Evolutionary conservation across 2,888 invertebrate species (phyloP).

Genomic region (Mongoloraphidia duomilia): DNA sequence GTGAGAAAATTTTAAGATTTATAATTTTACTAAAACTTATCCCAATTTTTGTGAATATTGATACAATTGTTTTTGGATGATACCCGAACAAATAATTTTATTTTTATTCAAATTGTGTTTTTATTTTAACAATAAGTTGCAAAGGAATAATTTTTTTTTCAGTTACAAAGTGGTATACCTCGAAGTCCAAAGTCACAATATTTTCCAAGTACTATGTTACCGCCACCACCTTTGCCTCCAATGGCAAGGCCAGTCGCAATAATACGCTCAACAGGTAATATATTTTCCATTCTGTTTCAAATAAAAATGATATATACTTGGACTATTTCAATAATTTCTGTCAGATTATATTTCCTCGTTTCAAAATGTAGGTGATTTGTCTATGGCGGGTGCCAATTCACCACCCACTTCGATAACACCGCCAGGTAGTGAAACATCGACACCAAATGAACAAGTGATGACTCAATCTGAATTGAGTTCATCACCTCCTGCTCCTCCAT

Average conservation of each 20-base stretch:
- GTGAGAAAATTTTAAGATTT: too few species aligned
- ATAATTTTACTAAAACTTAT: too few species aligned
- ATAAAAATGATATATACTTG: too few species aligned
- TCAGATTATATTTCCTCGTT: background rate
- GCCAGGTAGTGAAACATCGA: constrained; percentile 31
- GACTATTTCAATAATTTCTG: too few species aligned
- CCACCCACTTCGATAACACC: constrained; percentile 47
- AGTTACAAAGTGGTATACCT: constrained; percentile 40
- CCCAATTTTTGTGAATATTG: too few species aligned
- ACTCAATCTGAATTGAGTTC: constrained; percentile 26
- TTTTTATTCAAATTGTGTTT: too few species aligned
- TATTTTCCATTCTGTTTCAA: background rate
- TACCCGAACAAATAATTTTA: too few species aligned
- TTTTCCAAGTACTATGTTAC: constrained; percentile 85
- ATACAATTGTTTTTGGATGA: too few species aligned
- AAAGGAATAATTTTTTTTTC: constrained; percentile 19
- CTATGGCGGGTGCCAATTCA: constrained; percentile 43
- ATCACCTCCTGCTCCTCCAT: constrained; percentile 30
- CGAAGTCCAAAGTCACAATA: constrained; percentile 68
- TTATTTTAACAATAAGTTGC: too few species aligned
- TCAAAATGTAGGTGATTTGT: constrained; percentile 31
- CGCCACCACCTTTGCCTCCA: constrained; percentile 87
- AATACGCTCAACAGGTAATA: constrained; percentile 71
- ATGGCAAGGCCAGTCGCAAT: constrained; percentile 95
- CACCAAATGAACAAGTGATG: constrained; percentile 26